These are phyloP conservation scores for Leucania comma DNA, from an alignment of 2,888 invertebrate species.

Conservation along the genomic window DNA sequence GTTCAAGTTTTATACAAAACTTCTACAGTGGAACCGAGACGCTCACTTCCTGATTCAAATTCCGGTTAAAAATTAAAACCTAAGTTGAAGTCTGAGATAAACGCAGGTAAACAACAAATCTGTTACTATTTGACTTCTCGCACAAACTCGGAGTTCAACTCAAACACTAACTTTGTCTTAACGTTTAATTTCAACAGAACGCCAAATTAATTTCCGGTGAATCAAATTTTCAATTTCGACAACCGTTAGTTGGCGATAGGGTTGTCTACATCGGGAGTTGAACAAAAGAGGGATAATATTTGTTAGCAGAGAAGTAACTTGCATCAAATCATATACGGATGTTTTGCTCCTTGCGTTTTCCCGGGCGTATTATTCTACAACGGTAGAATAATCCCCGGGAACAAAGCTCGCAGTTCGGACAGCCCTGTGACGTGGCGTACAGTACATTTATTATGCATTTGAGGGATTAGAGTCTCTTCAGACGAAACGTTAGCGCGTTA, in stretches of 20 bases:
- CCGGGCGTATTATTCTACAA: slow-evolving; percentile 8
- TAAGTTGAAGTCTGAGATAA: neutral
- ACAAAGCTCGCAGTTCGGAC: slow-evolving; percentile 20
- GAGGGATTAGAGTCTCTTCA: slow-evolving; percentile 50
- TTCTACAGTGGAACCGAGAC: neutral
- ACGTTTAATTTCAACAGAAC: slow-evolving; percentile 27
- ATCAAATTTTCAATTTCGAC: slow-evolving; percentile 27
- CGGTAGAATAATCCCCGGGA: slow-evolving; percentile 22
- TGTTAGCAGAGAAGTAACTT: neutral
- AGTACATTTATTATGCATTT: slow-evolving; percentile 49
- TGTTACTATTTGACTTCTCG: slow-evolving; percentile 31
- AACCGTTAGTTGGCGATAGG: slow-evolving; percentile 14
- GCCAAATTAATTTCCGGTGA: slow-evolving; percentile 37
- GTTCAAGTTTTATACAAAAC: neutral
- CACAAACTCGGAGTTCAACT: slow-evolving; percentile 27
- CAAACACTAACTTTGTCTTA: slow-evolving; percentile 38
- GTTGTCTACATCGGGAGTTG: neutral
- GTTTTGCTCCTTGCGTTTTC: neutral
- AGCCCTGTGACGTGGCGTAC: neutral
- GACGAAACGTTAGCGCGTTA: slow-evolving; percentile 25
- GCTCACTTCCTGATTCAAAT: neutral
- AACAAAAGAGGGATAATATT: slow-evolving; percentile 9
- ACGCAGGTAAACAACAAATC: slow-evolving; percentile 9
- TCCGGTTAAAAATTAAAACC: neutral
- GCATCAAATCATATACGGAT: neutral